Evolutionary conservation across 2,888 invertebrate species (phyloP).

Genomic region (Lobophora halterata): DNA sequence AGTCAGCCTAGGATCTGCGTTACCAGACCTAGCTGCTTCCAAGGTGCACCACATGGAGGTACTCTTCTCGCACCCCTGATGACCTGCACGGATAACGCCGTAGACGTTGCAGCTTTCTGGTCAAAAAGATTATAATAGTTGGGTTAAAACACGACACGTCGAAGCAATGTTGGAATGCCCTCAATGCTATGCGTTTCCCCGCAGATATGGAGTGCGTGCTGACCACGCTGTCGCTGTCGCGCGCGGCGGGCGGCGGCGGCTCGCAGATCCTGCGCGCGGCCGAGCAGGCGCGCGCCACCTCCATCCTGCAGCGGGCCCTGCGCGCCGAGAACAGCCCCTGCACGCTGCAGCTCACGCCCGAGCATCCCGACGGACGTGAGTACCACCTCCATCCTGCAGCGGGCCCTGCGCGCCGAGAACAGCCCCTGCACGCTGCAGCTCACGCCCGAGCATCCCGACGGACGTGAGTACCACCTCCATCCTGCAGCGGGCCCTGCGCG

Average conservation of each 20-base stretch:
- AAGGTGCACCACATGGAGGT: too few relatives aligned
- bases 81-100: too few relatives aligned
- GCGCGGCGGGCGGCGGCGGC: slow-evolving; percentile 84
- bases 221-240: slow-evolving; percentile 89
- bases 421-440: slow-evolving; percentile 60
- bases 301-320: slow-evolving; percentile 91
- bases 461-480: slow-evolving; percentile 81
- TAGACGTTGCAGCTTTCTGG: too few relatives aligned
- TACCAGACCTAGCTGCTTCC: too few relatives aligned
- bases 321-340: slow-evolving; percentile 86
- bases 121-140: too few relatives aligned
- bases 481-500: slow-evolving; percentile 83
- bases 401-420: slow-evolving; percentile 89
- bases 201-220: slow-evolving; percentile 93
- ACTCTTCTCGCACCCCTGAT: too few relatives aligned
- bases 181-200: background rate
- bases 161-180: too few relatives aligned
- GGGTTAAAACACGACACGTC: too few relatives aligned
- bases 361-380: slow-evolving; percentile 93
- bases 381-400: slow-evolving; percentile 34
- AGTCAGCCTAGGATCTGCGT: too few relatives aligned
- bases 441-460: slow-evolving; percentile 87
- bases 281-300: slow-evolving; percentile 90
- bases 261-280: slow-evolving; percentile 83
- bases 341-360: slow-evolving; percentile 84